Evolutionary conservation across 2,888 invertebrate species (phyloP), one percentile per base, ranked within the genome.

Genomic region (Chouioia cunea): DNA sequence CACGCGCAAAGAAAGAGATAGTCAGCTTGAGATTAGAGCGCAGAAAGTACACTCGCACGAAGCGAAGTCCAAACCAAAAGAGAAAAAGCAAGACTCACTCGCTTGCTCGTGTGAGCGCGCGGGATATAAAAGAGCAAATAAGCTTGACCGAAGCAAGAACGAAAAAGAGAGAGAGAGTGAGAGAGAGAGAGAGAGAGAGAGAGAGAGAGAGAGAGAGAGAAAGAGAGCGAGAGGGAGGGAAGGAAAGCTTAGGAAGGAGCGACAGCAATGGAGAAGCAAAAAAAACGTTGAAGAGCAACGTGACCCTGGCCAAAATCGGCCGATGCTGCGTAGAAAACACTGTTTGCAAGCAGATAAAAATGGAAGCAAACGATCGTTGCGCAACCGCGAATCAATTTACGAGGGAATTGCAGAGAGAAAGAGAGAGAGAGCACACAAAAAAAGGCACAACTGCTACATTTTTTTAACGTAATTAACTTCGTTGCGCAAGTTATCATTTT

Each of bases 191-290:
- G 36, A 18, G 27, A 36, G 12, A 4, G 6, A 4, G 16, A 44
- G 20, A 6, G 20, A 44, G 46, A 60, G 20, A 46, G 56, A 57
- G 43, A 58, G 23, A 63, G 50, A 48, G 23, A 44, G 44, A 54
- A 50, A 71, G 70, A 73, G 69, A 72, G 73, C 73, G 70, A 70
- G 68, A 65, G 67, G 73, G 64, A n/a, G n/a, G n/a, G n/a, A n/a
- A n/a, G n/a, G n/a, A n/a, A n/a, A n/a, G 12, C 36, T 36, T 36
- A 36, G 36, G 36, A 4, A 36, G 36, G 36, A 36, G 36, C 10
- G 36, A 36, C 36, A 36, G 36, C 36, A 36, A 36, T 36, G 12
- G 63, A 63, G 20, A 20, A 23, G 1, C 16, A 54, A 23, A 64
- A 48, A 64, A 2, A 47, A 54, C 27, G 6, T 10, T 8, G 23